Percentiles rank a stretch among this genome's conserved stretches.
These are phyloP conservation scores for Callaeas wilsoni DNA, from an alignment of 2,113 vertebrate species.

Conservation along the genomic window DNA sequence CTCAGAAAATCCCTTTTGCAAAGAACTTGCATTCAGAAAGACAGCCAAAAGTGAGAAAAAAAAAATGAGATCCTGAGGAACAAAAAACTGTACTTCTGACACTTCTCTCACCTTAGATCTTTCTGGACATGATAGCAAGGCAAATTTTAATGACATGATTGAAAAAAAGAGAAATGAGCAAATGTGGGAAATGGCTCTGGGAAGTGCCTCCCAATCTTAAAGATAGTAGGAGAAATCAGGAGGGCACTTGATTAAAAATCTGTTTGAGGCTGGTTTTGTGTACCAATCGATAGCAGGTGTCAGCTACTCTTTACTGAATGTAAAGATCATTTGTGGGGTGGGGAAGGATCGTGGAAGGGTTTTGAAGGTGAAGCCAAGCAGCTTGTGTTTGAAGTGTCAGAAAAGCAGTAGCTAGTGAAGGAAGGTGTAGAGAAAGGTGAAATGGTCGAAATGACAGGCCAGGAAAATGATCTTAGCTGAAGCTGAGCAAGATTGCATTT, in stretches of 20 bases:
- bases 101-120: background rate
- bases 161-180: background rate
- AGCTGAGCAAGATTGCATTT: slow-evolving; percentile 29
- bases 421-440: background rate
- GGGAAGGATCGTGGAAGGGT: background rate
- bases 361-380: slow-evolving; percentile 35
- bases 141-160: background rate
- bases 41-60: background rate
- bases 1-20: background rate
- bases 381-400: slow-evolving; percentile 16
- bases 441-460: slow-evolving; percentile 13
- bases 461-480: background rate
- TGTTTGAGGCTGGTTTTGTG: background rate
- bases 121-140: background rate
- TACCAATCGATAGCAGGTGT: background rate
- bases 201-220: background rate
- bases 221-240: background rate
- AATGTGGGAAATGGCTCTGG: background rate
- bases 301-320: background rate
- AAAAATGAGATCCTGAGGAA: background rate
- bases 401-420: background rate
- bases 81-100: background rate
- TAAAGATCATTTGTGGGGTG: slow-evolving; percentile 9
- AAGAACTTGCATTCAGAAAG: background rate
- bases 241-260: background rate